These are phyloP conservation scores for Pelodiscus sinensis DNA, from an alignment of 2,113 vertebrate genomes.

Conservation along the genomic window DNA sequence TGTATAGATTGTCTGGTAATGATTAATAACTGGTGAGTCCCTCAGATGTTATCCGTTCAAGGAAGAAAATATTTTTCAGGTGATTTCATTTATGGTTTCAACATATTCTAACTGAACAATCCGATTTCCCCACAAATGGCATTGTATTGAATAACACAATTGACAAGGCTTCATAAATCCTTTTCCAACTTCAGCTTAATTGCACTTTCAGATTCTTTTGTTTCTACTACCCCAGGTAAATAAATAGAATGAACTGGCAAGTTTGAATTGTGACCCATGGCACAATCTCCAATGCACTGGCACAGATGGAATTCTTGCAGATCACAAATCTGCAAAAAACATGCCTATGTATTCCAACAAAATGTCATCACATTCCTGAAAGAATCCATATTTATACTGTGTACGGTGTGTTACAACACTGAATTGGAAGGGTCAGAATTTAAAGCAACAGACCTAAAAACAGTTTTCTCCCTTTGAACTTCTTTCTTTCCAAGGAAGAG, in stretches of 20 bases:
- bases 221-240: conserved; percentile 72
- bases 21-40: conserved; percentile 52
- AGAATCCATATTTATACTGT: conserved; percentile 62
- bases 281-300: conserved; percentile 47
- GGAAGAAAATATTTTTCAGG: conserved; percentile 69
- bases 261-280: conserved; percentile 70
- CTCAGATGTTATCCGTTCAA: conserved; percentile 68
- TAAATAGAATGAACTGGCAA: conserved; percentile 62
- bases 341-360: conserved; percentile 68
- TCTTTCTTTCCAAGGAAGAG: neutral
- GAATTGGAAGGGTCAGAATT: conserved; percentile 41
- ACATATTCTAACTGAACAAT: conserved; percentile 59
- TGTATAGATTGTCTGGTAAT: conserved; percentile 51
- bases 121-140: conserved; percentile 60
- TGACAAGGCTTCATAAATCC: conserved; percentile 65
- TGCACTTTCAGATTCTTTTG: conserved; percentile 63
- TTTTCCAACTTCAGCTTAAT: conserved; percentile 65
- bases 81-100: conserved; percentile 69
- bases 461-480: neutral
- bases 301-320: conserved; percentile 67
- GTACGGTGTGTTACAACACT: neutral
- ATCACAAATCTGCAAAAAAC: conserved; percentile 77
- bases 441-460: conserved; percentile 49
- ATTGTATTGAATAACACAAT: conserved; percentile 65
- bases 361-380: conserved; percentile 71